Conservation (phyloP, 2,888 invertebrate genomes). For the Drosophila parthenogenetica region DNA sequence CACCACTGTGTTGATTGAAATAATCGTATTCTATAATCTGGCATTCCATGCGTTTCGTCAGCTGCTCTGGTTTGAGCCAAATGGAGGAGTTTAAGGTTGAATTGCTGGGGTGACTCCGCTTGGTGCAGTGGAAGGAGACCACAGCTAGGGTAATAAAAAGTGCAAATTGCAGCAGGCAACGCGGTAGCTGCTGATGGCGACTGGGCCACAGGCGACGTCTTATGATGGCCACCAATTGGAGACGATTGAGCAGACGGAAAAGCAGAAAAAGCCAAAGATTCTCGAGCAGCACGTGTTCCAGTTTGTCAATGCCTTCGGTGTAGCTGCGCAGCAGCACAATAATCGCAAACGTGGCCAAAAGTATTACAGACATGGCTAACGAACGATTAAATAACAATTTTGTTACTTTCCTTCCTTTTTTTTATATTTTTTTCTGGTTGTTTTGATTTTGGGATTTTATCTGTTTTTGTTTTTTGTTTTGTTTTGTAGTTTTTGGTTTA, state of each 20-base stretch:
- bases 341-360: slow-evolving; percentile 15
- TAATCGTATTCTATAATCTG: background rate
- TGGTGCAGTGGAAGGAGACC: background rate
- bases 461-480: background rate
- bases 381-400: background rate
- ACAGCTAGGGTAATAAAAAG: background rate
- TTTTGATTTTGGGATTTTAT: background rate
- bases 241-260: slow-evolving; percentile 1
- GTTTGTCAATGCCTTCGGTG: background rate
- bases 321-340: background rate
- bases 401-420: background rate
- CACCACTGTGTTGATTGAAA: background rate
- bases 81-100: background rate
- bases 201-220: background rate
- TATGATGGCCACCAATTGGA: background rate
- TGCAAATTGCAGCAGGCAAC: background rate
- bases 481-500: background rate
- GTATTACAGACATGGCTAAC: slow-evolving; percentile 21
- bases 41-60: background rate
- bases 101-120: background rate
- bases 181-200: background rate
- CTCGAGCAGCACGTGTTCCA: background rate
- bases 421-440: background rate
- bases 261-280: background rate
- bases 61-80: background rate